Base-by-base conservation (phyloP, 2,888 invertebrate genomes). In the Drosophila nr. fundita region DNA sequence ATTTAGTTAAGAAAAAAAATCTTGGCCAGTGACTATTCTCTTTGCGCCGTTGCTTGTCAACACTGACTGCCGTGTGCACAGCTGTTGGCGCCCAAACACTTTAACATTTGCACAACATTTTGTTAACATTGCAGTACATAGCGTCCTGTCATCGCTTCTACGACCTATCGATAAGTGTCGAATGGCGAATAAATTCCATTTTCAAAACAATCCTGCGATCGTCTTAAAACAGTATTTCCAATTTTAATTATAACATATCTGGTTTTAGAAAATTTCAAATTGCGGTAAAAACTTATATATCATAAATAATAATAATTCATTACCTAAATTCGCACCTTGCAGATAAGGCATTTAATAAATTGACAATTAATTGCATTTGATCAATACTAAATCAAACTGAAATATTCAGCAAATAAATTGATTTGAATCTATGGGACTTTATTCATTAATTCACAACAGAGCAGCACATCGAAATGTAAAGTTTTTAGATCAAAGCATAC, bases 401-500 rank as follows among this genome's bases (percentile, higher is more conserved):
- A 45, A 45, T 21, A 21, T 11, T 21, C 4, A n/a, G 40, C 4
- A 40, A 40, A 40, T 21, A 11, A 40, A 42, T 42, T 21, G 40
- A n/a, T 21, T 21, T 21, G 1, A 40, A 40, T 40, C 40, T 21
- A 40, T 40, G 4, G 21, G 4, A 24, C 8, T 8, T 24, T 45
- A 4, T 15, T 15, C 42, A 21, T 21, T 21, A 42, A 21, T 11
- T 21, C 5, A 42, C 21, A 42, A 24, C 24, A 45, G 15, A 45
- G 13, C 4, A 45, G 45, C 8, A 21, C 45, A 21, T 4, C 11
- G n/a, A 45, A 24, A 45, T 15, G 4, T 36, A 7, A 29, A 15
- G 5, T 36, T 30, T 54, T 48, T 8, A 10, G 5, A 57, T 40
- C 54, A 50, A 54, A 71, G 70, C 50, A 50, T 2, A 38, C 62